phyloP scores from a whole-genome alignment of 2,888 invertebrate species.

The Tridacna crocea region DNA sequence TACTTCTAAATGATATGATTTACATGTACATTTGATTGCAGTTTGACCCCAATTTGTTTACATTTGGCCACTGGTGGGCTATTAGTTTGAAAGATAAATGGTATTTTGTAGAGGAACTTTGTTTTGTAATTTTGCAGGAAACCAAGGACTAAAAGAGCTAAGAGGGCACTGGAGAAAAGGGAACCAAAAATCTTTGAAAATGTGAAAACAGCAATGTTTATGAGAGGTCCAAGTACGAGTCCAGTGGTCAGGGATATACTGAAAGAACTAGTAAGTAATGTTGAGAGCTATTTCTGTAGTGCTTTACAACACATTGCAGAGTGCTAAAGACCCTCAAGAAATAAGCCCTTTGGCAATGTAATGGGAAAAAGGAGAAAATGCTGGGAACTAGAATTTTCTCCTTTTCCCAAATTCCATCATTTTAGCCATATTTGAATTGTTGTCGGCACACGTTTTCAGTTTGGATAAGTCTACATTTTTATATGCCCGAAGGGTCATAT shows the following conservation, averaged over 20 bases:
- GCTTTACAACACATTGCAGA: background rate
- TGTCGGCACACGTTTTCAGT: too few relatives aligned
- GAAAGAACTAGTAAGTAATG: slow-evolving; percentile 90
- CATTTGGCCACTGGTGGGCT: too few relatives aligned
- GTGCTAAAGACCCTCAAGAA: background rate
- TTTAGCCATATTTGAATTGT: too few relatives aligned
- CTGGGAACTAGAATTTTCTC: background rate
- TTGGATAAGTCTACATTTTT: too few relatives aligned
- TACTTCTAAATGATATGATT: too few relatives aligned
- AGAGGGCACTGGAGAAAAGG: slow-evolving; percentile 90
- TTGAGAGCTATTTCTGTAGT: background rate
- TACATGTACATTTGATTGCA: too few relatives aligned
- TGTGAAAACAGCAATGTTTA: slow-evolving; percentile 92
- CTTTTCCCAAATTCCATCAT: background rate
- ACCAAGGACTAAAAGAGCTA: slow-evolving; percentile 69
- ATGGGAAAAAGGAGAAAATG: background rate
- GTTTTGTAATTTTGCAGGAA: slow-evolving; percentile 47
- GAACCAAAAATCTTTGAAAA: slow-evolving; percentile 96
- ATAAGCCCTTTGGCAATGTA: background rate
- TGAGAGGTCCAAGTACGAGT: slow-evolving; percentile 91
- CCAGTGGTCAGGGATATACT: slow-evolving; percentile 88
- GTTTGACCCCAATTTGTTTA: too few relatives aligned
- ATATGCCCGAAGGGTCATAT: too few relatives aligned
- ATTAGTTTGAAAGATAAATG: background rate
- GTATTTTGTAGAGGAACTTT: background rate